Evolutionary conservation across 2,113 vertebrate species (phyloP).

Genomic region (Lepisosteus osseus): DNA sequence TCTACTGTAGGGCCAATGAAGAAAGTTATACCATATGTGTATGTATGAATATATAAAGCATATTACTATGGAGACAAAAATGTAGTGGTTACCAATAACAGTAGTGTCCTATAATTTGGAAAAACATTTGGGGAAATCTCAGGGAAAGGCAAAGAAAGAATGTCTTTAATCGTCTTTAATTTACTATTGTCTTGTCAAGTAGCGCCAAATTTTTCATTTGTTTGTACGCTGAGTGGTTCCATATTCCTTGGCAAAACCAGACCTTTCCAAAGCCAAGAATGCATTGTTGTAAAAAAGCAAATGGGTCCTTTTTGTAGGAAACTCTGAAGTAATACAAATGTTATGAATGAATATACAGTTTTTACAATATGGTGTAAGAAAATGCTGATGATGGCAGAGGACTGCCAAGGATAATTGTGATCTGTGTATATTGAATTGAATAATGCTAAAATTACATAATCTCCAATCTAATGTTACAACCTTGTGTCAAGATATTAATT

Average conservation of each 20-base stretch:
- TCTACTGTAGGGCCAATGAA: not conserved
- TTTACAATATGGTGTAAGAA: not conserved
- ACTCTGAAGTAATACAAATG: not conserved
- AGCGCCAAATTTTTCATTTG: conserved; percentile 8
- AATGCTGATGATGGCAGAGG: not conserved
- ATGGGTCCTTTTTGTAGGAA: not conserved
- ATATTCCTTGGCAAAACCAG: not conserved
- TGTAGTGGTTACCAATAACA: not conserved
- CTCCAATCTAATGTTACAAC: no score
- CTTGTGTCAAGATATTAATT: no score
- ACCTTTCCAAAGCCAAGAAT: not conserved
- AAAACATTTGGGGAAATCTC: not conserved
- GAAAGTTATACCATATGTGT: not conserved
- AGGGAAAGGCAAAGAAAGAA: not conserved
- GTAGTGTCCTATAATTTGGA: conserved; percentile 7
- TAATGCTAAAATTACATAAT: no score
- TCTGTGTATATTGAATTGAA: no score
- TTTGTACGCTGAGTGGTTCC: not conserved
- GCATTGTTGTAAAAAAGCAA: not conserved
- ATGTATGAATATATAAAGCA: not conserved
- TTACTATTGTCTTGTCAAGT: conserved; percentile 5
- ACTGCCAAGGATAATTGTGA: not conserved
- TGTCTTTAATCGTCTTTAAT: conserved; percentile 11
- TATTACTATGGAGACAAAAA: conserved; percentile 1
- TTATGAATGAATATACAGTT: not conserved